These are phyloP conservation scores for Tachystola acroxantha DNA, from an alignment of 2,888 invertebrate genomes.

Conservation along the genomic window DNA sequence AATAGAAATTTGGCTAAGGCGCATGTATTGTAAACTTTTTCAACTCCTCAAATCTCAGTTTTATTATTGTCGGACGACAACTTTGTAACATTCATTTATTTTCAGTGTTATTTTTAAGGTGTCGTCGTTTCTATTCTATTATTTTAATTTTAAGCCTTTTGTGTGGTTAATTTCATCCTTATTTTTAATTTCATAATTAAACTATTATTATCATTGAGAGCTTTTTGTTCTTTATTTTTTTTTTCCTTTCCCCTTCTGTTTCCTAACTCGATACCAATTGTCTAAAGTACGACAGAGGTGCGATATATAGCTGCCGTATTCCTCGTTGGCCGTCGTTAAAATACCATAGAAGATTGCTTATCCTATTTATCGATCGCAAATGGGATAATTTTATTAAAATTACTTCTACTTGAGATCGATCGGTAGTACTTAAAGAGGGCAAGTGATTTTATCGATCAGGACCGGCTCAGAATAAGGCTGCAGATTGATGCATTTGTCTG, in stretches of 20 bases:
- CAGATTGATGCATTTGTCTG: no score
- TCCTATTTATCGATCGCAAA: no score
- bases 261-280: slow-evolving; percentile 41
- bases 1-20: slow-evolving; percentile 58
- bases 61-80: slow-evolving; percentile 23
- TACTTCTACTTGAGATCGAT: no score
- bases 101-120: slow-evolving; percentile 43
- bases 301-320: slow-evolving; percentile 14
- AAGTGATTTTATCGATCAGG: no score
- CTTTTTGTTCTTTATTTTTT: slow-evolving; percentile 69
- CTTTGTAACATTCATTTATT: slow-evolving; percentile 24
- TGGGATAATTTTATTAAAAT: no score
- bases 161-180: slow-evolving; percentile 76
- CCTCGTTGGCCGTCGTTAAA: no score
- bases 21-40: slow-evolving; percentile 34
- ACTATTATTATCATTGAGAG: slow-evolving; percentile 72
- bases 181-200: slow-evolving; percentile 76
- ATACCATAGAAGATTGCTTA: no score
- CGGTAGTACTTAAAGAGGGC: no score
- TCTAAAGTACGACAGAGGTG: slow-evolving; percentile 38
- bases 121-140: slow-evolving; percentile 56
- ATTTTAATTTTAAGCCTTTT: slow-evolving; percentile 71
- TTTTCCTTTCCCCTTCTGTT: slow-evolving; percentile 46
- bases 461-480: no score
- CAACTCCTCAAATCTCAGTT: slow-evolving; percentile 28